These are phyloP conservation scores for Sebastes kiyomatsui DNA, from an alignment of 2,797 vertebrate species.

Conservation along the genomic window DNA sequence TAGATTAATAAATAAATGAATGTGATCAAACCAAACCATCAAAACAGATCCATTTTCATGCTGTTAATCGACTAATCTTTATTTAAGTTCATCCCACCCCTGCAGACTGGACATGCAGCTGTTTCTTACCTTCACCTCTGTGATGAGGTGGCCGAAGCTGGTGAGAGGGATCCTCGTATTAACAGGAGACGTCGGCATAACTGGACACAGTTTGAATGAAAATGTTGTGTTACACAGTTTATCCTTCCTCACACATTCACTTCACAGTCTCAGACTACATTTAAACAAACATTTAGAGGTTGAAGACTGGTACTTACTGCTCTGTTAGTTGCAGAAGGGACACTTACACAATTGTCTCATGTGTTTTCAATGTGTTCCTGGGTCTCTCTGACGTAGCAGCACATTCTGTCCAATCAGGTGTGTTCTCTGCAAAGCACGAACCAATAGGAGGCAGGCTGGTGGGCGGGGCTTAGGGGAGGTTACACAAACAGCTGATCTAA, in stretches of 20 bases:
- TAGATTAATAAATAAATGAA: too few species aligned
- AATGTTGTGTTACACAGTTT: neutral
- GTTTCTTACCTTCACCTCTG: conserved; percentile 75
- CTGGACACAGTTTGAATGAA: conserved; percentile 15
- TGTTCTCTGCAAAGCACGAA: rapidly evolving
- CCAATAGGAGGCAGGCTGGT: conserved; percentile 41
- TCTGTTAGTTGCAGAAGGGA: neutral
- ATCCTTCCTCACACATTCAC: neutral
- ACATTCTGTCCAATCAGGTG: conserved; percentile 44
- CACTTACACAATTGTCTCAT: conserved; percentile 24
- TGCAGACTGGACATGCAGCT: neutral
- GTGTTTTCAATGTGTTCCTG: conserved; percentile 16
- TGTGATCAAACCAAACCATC: neutral
- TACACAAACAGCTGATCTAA: conserved; percentile 9
- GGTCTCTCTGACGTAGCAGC: neutral
- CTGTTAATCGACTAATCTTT: neutral
- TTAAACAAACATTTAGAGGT: neutral
- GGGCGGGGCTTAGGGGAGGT: conserved; percentile 25
- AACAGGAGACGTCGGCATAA: conserved; percentile 75
- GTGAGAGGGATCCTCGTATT: conserved; percentile 74
- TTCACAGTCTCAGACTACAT: neutral
- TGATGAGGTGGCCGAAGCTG: conserved; percentile 77
- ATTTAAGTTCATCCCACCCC: neutral
- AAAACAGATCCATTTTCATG: neutral
- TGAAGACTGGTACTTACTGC: neutral